These are phyloP conservation scores for Cosmia pyralina DNA, from an alignment of 2,888 invertebrate species.

Conservation along the genomic window DNA sequence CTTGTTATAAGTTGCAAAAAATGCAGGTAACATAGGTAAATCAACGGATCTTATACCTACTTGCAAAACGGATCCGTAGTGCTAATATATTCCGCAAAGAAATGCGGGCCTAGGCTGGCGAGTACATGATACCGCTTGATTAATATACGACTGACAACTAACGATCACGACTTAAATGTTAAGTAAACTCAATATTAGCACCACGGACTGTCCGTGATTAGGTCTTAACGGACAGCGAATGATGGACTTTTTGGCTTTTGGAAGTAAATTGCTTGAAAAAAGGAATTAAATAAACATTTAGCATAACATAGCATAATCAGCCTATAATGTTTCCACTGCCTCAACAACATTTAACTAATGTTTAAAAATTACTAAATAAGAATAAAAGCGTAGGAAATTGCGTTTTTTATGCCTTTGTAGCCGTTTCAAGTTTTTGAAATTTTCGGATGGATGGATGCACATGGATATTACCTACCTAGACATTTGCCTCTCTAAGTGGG, in stretches of 20 bases:
- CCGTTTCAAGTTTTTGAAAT: background rate
- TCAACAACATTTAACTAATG: too few species aligned
- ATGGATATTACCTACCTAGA: too few species aligned
- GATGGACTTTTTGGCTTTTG: background rate
- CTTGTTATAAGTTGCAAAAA: conserved; percentile 23
- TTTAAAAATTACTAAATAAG: too few species aligned
- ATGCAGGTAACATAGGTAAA: conserved; percentile 5
- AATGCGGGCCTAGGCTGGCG: conserved; percentile 35
- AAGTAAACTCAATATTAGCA: conserved; percentile 12
- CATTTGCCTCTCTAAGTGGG: too few species aligned
- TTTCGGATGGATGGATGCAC: background rate
- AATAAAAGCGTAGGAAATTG: conserved; percentile 6
- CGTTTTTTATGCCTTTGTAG: background rate
- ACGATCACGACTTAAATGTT: conserved; percentile 41
- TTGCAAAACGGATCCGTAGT: conserved; percentile 35
- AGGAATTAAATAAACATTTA: too few species aligned
- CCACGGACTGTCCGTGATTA: too few species aligned
- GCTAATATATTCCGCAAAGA: conserved; percentile 50
- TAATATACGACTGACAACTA: conserved; percentile 33
- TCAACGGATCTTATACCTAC: conserved; percentile 24
- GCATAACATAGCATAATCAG: too few species aligned
- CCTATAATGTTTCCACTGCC: too few species aligned
- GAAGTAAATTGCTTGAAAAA: conserved; percentile 20
- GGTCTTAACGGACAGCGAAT: background rate
- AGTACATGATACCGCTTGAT: conserved; percentile 21